phyloP scores from a whole-genome alignment of 2,797 vertebrate species.

The Argentina silus region DNA sequence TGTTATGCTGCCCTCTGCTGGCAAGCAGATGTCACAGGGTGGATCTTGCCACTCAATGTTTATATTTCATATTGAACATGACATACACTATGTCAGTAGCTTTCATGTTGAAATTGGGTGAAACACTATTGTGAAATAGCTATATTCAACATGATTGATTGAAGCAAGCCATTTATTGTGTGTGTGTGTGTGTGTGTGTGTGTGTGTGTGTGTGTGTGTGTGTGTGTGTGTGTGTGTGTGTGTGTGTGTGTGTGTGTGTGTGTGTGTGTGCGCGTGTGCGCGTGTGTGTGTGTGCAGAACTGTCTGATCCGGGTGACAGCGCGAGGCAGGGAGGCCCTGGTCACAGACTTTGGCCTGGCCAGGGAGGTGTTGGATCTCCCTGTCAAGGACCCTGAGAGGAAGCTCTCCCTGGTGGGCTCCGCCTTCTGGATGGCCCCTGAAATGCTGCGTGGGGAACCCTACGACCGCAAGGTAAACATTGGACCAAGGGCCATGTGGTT shows the following conservation, averaged over 20 bases:
- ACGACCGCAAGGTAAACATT: constrained; percentile 83
- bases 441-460: constrained; percentile 88
- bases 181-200: neutral
- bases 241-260: too few species aligned
- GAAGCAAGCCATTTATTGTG: too few species aligned
- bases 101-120: too few species aligned
- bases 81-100: too few species aligned
- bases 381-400: constrained; percentile 78
- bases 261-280: neutral
- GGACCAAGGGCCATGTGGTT: neutral
- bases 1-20: constrained; percentile 55
- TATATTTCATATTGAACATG: too few species aligned
- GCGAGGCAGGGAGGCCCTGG: constrained; percentile 83
- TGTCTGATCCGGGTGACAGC: constrained; percentile 82
- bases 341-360: constrained; percentile 88
- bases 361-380: constrained; percentile 86
- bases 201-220: neutral
- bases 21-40: neutral
- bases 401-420: constrained; percentile 87
- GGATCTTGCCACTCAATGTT: too few species aligned
- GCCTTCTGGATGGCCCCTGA: constrained; percentile 93
- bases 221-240: too few species aligned
- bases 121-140: too few species aligned
- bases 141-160: too few species aligned
- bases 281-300: constrained; percentile 74